Conservation (phyloP, 2,888 invertebrate species). For the Cheilosia vernalis region DNA sequence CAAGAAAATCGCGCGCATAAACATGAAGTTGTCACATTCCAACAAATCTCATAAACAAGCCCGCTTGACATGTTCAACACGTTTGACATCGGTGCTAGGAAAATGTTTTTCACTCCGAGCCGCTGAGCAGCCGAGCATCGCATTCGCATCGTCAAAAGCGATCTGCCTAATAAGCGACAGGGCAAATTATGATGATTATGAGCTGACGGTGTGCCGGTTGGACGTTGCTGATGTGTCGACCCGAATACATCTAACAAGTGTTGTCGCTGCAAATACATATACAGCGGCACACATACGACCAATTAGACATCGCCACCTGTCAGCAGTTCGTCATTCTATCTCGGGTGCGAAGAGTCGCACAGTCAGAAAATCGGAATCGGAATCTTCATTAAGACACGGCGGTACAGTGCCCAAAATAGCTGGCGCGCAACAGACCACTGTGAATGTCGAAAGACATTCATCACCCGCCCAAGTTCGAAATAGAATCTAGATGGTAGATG, state of each 20-base stretch:
- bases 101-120: conserved; percentile 36
- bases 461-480: conserved; percentile 70
- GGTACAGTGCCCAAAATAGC: conserved; percentile 57
- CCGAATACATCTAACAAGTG: conserved; percentile 66
- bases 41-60: conserved; percentile 68
- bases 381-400: conserved; percentile 64
- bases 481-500: conserved; percentile 50
- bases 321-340: conserved; percentile 83
- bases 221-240: conserved; percentile 29
- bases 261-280: conserved; percentile 30
- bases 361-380: conserved; percentile 5
- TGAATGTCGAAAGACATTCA: conserved; percentile 71
- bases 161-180: conserved; percentile 76
- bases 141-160: conserved; percentile 49
- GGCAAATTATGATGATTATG: conserved; percentile 82
- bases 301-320: conserved; percentile 84
- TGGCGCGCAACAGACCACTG: conserved; percentile 42
- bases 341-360: conserved; percentile 13
- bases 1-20: conserved; percentile 16
- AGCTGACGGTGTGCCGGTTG: conserved; percentile 78
- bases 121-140: conserved; percentile 7
- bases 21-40: conserved; percentile 74
- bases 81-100: conserved; percentile 61
- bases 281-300: conserved; percentile 78
- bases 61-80: conserved; percentile 72